Evolutionary conservation across 2,888 invertebrate species (phyloP), one percentile per base, ranked within the genome.

Genomic region (Bursaphelenchus okinawaensis): DNA sequence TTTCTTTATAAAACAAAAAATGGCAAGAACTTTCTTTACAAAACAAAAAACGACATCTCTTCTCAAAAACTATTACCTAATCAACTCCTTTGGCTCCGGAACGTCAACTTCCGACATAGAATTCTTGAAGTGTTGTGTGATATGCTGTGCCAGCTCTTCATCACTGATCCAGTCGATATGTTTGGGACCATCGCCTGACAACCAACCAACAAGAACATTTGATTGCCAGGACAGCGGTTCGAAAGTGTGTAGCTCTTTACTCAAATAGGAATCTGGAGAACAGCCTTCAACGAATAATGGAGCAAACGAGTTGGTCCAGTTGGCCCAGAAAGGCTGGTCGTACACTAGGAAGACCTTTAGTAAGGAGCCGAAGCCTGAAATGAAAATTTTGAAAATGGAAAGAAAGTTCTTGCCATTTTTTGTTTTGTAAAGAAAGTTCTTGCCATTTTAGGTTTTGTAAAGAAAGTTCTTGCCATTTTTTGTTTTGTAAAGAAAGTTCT

Each of bases 321-420:
- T 72, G n/a, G 69, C 60, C 79, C 79, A 79, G 55, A 75, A 79
- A 0, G 75, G 75, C 23, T 67, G 22, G 7, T 73, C 74, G 75
- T 76, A 79, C 31, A 75, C 72, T 61, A 78, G 71, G 62, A 77
- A 80, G 0, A 79, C 66, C 62, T 79, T 79, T 23, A 72, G 71
- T 1, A 74, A 69, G 59, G 73, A 74, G 40, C 77, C 78, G 55
- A 78, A 78, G 9, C 78, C 74, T 69, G 31, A 16, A 59, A 24
- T 0, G 19, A 20, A 19, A 23, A 26, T n/a, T n/a, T 23, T 31
- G 16, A 40, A 67, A 22, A 22, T 19, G n/a, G 31, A 7, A 50
- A 59, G 19, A 20, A 58, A 55, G 23, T 59, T 28, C n/a, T 20
- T 59, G 12, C n/a, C n/a, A 31, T 23, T 16, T 8, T 55, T 22